These are phyloP conservation scores for Apteryx owenii DNA, from an alignment of 2,113 vertebrate genomes.

Conservation along the genomic window DNA sequence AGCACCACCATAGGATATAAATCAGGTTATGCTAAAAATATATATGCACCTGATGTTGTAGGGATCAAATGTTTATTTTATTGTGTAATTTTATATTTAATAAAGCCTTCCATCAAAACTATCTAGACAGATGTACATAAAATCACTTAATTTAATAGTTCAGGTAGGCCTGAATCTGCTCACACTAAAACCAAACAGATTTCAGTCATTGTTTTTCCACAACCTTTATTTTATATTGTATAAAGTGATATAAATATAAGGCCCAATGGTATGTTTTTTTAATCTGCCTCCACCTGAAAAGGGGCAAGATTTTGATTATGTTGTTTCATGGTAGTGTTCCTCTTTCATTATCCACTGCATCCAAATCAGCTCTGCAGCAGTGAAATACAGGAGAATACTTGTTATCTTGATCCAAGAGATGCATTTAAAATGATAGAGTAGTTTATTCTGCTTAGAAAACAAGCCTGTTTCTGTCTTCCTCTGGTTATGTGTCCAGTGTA, in stretches of 20 bases:
- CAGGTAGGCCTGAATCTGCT: neutral
- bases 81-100: neutral
- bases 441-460: slow-evolving; percentile 46
- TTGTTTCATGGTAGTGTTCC: slow-evolving; percentile 19
- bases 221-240: neutral
- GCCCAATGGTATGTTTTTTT: neutral
- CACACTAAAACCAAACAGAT: neutral
- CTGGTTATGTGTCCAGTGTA: neutral
- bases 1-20: neutral
- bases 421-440: slow-evolving; percentile 39
- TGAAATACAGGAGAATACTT: slow-evolving; percentile 40
- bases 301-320: slow-evolving; percentile 29
- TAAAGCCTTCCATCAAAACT: neutral
- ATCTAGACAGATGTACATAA: neutral
- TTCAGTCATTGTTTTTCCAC: neutral
- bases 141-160: slow-evolving; percentile 13
- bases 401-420: slow-evolving; percentile 39
- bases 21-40: slow-evolving; percentile 12
- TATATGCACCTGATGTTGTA: neutral
- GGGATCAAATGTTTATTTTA: neutral
- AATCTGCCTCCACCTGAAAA: slow-evolving; percentile 34
- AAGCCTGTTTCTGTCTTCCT: slow-evolving; percentile 18
- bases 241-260: neutral
- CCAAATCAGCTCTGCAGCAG: neutral
- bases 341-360: slow-evolving; percentile 60